These are phyloP conservation scores for Spisula solida DNA, from an alignment of 2,888 invertebrate genomes.

Conservation along the genomic window DNA sequence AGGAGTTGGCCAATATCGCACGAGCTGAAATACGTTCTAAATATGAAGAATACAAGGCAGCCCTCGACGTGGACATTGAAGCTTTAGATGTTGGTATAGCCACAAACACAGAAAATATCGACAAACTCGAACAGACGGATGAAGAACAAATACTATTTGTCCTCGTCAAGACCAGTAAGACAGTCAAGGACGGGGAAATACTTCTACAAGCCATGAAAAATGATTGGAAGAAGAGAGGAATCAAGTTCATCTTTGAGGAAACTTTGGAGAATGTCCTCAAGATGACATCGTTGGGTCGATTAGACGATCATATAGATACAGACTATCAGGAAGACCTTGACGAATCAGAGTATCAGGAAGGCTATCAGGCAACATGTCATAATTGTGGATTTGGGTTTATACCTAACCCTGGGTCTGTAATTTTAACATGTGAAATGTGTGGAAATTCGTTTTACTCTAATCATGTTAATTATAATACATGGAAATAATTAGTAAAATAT, in stretches of 20 bases:
- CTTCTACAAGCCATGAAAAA: slow-evolving; percentile 10
- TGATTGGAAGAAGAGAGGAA: slow-evolving; percentile 31
- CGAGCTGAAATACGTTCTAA: slow-evolving; percentile 27
- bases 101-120: not conserved
- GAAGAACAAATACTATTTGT: slow-evolving; percentile 10
- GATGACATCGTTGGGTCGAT: not conserved
- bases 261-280: not conserved
- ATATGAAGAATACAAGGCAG: slow-evolving; percentile 26
- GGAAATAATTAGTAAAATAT: too few species aligned
- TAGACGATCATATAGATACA: too few species aligned
- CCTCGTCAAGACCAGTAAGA: slow-evolving; percentile 22
- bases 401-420: too few species aligned
- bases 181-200: slow-evolving; percentile 25
- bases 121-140: not conserved
- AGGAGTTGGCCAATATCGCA: slow-evolving; percentile 16
- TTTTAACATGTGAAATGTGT: too few species aligned
- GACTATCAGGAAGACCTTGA: too few species aligned
- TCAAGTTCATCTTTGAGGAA: slow-evolving; percentile 24
- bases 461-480: too few species aligned
- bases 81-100: slow-evolving; percentile 25
- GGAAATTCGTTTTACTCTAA: too few species aligned
- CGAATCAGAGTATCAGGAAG: too few species aligned
- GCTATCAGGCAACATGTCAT: too few species aligned
- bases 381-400: too few species aligned
- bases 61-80: slow-evolving; percentile 2